Base-by-base conservation (phyloP, 2,888 invertebrate genomes). In the Diadegma fenestrale region DNA sequence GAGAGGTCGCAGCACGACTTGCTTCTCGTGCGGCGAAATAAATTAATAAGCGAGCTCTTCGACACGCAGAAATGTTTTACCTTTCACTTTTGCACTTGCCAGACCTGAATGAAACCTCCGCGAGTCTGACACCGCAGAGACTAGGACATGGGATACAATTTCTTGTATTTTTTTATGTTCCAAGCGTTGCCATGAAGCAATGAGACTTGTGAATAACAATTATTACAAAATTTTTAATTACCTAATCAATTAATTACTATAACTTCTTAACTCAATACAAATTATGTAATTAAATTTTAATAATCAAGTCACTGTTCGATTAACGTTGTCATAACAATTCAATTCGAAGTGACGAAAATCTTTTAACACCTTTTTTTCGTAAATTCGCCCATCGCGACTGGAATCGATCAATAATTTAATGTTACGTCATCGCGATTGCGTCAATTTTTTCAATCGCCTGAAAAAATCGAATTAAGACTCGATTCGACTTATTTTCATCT, bases 31-130 rank as follows among this genome's bases (percentile, higher is more conserved):
- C n/a, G 64, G 37, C 48, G 77, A 5, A n/a, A 66, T 66, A 54
- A 78, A 69, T 75, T 58, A 22, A 61, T 45, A 83, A 63, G 14
- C 63, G 19, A 43, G n/a, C 77, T 61, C 51, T 64, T 7, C 17
- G 37, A 14, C n/a, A 12, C 19, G 37, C 33, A 61, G 22, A 71
- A n/a, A 58, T 33, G 10, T 75, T 63, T 68, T 85, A 51, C 88
- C 89, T 89, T 89, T 89, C 88, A 89, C 89, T 89, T 89, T 88
- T 82, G 80, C 71, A 22, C 45, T 58, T 45, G 66, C 58, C 75
- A 75, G 66, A 69, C 37, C 30, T 26, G 68, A 75, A 17, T 51
- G 43, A 19, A 51, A 43, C 33, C 43, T 68, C 82, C 82, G 68
- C 37, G 78, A 22, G 69, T 72, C 48, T 73, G 51, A 51, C 30